Conservation (phyloP, 2,113 vertebrate species). For the Oreochromis spilurus region DNA sequence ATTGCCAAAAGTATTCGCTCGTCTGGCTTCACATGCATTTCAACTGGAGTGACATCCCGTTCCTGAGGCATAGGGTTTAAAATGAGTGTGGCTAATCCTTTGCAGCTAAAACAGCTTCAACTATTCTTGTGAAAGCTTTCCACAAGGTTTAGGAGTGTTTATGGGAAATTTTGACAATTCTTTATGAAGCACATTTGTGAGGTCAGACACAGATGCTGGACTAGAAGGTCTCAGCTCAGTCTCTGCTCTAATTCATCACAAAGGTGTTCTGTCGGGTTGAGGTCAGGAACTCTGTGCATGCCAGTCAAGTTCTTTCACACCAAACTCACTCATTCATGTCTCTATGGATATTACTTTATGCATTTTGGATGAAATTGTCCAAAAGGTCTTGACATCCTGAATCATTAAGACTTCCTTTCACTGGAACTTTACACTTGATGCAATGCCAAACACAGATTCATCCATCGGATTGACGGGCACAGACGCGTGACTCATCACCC, state of each 20-base stretch:
- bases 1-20: neutral
- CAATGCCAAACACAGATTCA: neutral
- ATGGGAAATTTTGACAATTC: neutral
- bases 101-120: neutral
- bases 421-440: neutral
- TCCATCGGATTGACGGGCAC: neutral
- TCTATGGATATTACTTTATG: neutral
- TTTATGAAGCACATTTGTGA: neutral
- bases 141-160: neutral
- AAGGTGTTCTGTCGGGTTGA: neutral
- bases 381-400: too few relatives aligned
- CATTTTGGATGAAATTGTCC: neutral
- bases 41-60: neutral
- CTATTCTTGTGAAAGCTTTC: neutral
- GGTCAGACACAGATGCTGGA: neutral
- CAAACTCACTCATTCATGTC: neutral
- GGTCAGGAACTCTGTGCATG: neutral
- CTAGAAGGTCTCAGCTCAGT: neutral
- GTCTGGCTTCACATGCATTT: neutral
- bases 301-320: neutral
- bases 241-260: neutral
- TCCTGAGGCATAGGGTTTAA: neutral
- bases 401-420: neutral
- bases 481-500: neutral
- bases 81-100: neutral